Conservation (phyloP, 2,113 vertebrate genomes). For the Nibea albiflora region DNA sequence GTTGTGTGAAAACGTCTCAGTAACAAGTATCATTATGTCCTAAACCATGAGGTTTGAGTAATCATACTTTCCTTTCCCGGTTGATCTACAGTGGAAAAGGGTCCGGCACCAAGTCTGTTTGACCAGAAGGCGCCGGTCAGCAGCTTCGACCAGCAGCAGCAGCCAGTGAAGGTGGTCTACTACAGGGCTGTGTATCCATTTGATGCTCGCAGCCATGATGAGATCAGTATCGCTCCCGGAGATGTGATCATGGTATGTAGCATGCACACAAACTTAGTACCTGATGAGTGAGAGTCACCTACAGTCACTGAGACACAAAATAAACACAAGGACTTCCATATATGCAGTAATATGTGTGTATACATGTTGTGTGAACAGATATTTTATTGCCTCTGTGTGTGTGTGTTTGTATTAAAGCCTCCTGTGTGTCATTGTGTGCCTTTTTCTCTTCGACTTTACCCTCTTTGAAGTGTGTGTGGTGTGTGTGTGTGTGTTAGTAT, state of each 20-base stretch:
- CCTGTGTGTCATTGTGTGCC: neutral
- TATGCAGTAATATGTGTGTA: neutral
- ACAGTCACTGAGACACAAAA: neutral
- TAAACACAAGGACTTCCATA: neutral
- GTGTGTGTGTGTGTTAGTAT: constrained; percentile 37
- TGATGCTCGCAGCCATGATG: constrained; percentile 96
- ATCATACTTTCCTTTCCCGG: neutral
- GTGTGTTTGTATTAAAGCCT: constrained; percentile 2
- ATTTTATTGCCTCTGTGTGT: neutral
- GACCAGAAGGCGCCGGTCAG: constrained; percentile 58
- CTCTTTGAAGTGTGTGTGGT: neutral
- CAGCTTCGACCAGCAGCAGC: constrained; percentile 77
- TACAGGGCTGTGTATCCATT: constrained; percentile 97
- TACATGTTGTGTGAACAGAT: neutral
- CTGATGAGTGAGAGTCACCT: neutral
- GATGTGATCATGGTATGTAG: constrained; percentile 95
- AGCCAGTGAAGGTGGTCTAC: constrained; percentile 92
- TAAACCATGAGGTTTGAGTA: too few species aligned
- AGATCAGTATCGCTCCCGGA: constrained; percentile 96
- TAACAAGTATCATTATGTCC: neutral
- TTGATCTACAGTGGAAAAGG: constrained; percentile 83
- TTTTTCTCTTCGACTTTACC: neutral
- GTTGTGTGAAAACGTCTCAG: neutral
- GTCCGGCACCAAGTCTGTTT: constrained; percentile 85
- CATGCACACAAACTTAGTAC: neutral